phyloP scores from a whole-genome alignment of 1,140 invertebrate genomes.

The Octopus sinensis region DNA sequence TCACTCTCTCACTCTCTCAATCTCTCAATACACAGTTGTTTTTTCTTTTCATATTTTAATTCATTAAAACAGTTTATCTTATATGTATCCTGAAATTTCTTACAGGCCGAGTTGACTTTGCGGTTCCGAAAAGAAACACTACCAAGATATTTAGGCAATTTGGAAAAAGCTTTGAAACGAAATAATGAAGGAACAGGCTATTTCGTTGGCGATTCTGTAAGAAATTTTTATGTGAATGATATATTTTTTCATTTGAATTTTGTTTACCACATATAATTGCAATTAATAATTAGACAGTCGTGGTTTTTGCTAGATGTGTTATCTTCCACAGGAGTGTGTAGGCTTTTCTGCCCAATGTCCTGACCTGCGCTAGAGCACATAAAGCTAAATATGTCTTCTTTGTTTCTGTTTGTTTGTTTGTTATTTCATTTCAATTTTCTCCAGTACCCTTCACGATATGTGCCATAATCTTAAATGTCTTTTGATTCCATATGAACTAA shows the following conservation, averaged over 20 bases:
- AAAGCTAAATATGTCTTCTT: no score
- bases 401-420: no score
- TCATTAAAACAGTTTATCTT: no score
- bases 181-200: neutral
- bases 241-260: neutral
- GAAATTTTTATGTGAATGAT: neutral
- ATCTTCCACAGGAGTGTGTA: no score
- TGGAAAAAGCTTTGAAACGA: neutral
- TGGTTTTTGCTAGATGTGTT: no score
- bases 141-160: neutral
- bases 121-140: neutral
- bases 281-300: neutral
- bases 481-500: no score
- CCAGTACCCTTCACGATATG: no score
- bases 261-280: neutral
- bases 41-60: no score
- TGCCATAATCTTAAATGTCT: no score
- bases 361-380: no score
- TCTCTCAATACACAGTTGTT: neutral
- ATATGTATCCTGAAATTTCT: neutral
- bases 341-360: no score
- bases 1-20: neutral
- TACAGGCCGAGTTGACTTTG: neutral
- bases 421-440: no score
- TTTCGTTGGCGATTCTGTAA: constrained; percentile 10